phyloP scores from a whole-genome alignment of 2,888 invertebrate species.

The Sinelater perroti region DNA sequence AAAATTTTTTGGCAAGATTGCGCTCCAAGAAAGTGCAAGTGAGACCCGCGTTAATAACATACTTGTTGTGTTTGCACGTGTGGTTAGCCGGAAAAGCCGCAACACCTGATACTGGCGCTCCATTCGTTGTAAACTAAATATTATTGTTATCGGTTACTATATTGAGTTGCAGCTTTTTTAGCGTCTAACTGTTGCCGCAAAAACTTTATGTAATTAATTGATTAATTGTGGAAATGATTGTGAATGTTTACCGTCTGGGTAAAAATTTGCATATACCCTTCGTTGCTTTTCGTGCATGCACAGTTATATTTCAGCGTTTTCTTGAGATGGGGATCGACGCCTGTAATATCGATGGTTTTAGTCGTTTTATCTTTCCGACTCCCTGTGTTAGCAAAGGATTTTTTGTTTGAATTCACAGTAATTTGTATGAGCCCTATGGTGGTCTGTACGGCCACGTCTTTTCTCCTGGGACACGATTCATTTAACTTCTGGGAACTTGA shows the following conservation, averaged over 20 bases:
- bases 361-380: too few relatives aligned
- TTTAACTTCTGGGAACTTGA: background rate
- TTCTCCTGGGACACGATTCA: too few relatives aligned
- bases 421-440: too few relatives aligned
- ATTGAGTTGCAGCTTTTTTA: background rate
- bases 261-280: constrained; percentile 33
- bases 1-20: too few relatives aligned
- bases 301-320: too few relatives aligned
- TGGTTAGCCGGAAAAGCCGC: constrained; percentile 6
- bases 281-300: background rate
- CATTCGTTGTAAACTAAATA: background rate
- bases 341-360: too few relatives aligned
- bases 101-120: background rate
- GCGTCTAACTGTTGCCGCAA: constrained; percentile 1
- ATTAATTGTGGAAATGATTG: constrained; percentile 38
- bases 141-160: constrained; percentile 5
- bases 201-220: background rate
- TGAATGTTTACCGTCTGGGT: constrained; percentile 38
- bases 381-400: too few relatives aligned
- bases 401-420: too few relatives aligned
- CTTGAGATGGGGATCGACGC: too few relatives aligned
- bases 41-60: constrained; percentile 6
- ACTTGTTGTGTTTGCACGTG: background rate
- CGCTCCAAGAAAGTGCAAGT: background rate
- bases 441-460: too few relatives aligned